These are phyloP conservation scores for Lydus trimaculatus DNA, from an alignment of 2,888 invertebrate species.

Conservation along the genomic window DNA sequence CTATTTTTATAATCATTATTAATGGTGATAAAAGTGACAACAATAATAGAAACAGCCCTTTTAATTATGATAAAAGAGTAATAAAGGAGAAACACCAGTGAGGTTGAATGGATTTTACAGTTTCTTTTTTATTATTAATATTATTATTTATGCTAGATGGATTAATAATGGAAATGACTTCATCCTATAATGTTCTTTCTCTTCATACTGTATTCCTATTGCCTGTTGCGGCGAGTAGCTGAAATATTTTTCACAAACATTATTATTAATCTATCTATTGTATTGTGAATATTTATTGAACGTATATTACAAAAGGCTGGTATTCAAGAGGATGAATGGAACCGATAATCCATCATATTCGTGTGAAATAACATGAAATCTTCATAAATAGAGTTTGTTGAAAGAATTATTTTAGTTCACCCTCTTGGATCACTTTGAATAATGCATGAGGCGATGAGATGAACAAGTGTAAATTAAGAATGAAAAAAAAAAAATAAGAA, in stretches of 20 bases:
- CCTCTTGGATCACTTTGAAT: neutral
- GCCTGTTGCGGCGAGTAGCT: conserved; percentile 59
- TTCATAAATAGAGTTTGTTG: conserved; percentile 23
- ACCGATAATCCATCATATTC: conserved; percentile 23
- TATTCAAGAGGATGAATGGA: conserved; percentile 2
- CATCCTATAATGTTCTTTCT: conserved; percentile 45
- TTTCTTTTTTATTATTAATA: neutral
- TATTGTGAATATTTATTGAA: neutral
- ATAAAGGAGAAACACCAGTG: neutral
- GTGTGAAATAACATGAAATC: conserved; percentile 21
- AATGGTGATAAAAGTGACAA: neutral
- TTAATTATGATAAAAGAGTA: neutral
- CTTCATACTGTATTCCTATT: conserved; percentile 48
- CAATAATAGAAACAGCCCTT: neutral
- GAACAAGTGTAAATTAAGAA: conserved; percentile 15
- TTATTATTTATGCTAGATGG: conserved; percentile 33
- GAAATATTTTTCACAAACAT: conserved; percentile 41
- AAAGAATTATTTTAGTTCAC: neutral
- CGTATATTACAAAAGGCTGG: neutral
- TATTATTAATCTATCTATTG: too few species aligned
- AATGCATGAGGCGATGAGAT: neutral
- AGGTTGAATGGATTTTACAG: neutral
- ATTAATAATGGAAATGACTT: conserved; percentile 49
- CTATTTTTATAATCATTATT: neutral
- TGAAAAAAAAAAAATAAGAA: conserved; percentile 22